Evolutionary conservation across 2,113 vertebrate genomes (phyloP).

Genomic region (Panthera uncia): DNA sequence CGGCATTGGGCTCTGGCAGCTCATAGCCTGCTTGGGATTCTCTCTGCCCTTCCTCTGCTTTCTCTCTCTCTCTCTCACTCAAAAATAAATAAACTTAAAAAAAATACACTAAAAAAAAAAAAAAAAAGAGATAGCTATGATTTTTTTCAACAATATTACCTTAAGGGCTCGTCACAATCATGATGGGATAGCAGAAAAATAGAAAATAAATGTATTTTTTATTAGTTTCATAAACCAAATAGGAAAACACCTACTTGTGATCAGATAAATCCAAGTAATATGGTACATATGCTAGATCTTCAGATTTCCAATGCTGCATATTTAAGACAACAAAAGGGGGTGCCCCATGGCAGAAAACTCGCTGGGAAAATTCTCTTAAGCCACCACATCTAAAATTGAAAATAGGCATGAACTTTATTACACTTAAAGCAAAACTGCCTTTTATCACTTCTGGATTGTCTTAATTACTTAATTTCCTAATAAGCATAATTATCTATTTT

Average conservation of each 20-base stretch:
- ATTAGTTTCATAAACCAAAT: constrained; percentile 6
- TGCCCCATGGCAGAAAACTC: constrained; percentile 90
- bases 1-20: no score
- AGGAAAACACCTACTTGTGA: constrained; percentile 86
- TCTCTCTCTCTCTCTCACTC: no score
- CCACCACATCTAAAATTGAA: constrained; percentile 87
- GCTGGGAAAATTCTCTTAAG: constrained; percentile 89
- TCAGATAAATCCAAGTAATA: constrained; percentile 91
- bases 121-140: neutral
- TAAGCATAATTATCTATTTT: constrained; percentile 14
- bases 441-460: neutral
- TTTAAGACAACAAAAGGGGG: constrained; percentile 94
- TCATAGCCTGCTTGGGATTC: no score
- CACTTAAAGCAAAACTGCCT: neutral
- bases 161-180: constrained; percentile 26
- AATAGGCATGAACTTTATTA: constrained; percentile 26
- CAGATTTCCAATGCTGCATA: constrained; percentile 94
- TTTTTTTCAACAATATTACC: constrained; percentile 20
- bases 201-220: constrained; percentile 15
- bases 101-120: no score
- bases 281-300: constrained; percentile 92
- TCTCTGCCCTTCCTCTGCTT: no score
- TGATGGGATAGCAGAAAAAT: neutral
- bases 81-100: no score
- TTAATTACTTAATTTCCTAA: constrained; percentile 26